Evolutionary conservation across 2,888 invertebrate genomes (phyloP).

Genomic region (Diaprepes abbreviatus): DNA sequence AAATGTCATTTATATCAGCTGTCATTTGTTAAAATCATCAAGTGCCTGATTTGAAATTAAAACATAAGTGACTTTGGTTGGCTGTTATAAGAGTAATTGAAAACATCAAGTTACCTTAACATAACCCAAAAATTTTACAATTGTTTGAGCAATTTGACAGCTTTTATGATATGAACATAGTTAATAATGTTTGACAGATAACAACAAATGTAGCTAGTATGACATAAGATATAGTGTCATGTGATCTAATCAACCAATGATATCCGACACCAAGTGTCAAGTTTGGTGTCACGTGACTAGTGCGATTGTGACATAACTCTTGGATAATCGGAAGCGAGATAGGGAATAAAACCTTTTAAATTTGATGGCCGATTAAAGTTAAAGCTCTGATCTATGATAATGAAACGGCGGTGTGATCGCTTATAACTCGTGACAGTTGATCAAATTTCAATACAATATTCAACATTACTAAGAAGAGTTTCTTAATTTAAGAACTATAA

Average conservation of each 20-base stretch:
- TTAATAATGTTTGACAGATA: neutral
- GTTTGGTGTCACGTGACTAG: neutral
- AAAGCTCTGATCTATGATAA: no score
- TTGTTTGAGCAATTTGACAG: neutral
- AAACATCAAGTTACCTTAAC: conserved; percentile 8
- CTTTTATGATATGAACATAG: neutral
- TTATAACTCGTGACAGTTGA: no score
- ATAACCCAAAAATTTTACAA: conserved; percentile 8
- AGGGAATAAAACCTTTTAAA: neutral
- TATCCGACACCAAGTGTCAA: conserved; percentile 21
- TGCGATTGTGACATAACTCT: conserved; percentile 16
- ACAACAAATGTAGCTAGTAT: conserved; percentile 30
- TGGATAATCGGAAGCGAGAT: conserved; percentile 9
- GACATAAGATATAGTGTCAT: conserved; percentile 7
- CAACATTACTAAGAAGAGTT: no score
- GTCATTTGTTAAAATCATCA: no score
- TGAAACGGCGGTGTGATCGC: no score
- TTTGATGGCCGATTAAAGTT: no score
- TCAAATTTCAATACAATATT: no score
- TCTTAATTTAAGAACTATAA: no score
- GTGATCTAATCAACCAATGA: neutral
- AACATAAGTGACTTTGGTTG: no score
- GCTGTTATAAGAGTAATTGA: no score
- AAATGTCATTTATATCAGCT: no score
- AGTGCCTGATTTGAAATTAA: no score